phyloP scores from a whole-genome alignment of 1,140 invertebrate genomes.

The Drosophila pseudoananassae region DNA sequence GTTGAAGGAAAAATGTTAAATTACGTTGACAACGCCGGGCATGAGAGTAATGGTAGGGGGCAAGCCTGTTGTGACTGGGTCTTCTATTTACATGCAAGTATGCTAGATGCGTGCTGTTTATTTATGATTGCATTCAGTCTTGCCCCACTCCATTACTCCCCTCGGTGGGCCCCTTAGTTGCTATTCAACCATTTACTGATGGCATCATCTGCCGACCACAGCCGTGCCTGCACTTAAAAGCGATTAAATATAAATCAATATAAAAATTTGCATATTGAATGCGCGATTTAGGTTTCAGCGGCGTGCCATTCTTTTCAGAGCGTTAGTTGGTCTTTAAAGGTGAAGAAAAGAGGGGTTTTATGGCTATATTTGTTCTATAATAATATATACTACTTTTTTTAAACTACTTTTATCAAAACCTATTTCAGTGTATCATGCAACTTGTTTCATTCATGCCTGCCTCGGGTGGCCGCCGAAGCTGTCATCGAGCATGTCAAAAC shows the following conservation, averaged over 20 bases:
- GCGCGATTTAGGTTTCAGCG: slow-evolving; percentile 6
- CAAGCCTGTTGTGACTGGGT: slow-evolving; percentile 26
- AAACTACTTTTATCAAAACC: not conserved
- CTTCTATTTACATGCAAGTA: slow-evolving; percentile 67
- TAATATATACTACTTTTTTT: too few relatives aligned
- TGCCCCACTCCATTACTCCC: not conserved
- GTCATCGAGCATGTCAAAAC: slow-evolving; percentile 83
- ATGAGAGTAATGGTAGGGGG: not conserved
- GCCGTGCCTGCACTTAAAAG: slow-evolving; percentile 65
- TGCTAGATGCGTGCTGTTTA: slow-evolving; percentile 77
- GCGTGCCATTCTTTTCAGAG: not conserved
- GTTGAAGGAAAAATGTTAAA: slow-evolving; percentile 81
- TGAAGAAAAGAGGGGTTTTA: not conserved
- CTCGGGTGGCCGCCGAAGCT: slow-evolving; percentile 32
- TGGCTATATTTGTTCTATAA: too few relatives aligned
- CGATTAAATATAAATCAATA: slow-evolving; percentile 83
- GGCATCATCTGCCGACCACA: slow-evolving; percentile 31
- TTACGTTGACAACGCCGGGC: slow-evolving; percentile 62
- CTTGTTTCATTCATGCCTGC: slow-evolving; percentile 4
- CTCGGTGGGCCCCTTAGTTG: not conserved
- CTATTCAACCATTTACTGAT: slow-evolving; percentile 3
- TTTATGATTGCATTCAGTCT: slow-evolving; percentile 66
- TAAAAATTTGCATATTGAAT: slow-evolving; percentile 78
- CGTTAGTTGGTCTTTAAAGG: slow-evolving; percentile 5
- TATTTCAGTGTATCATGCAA: slow-evolving; percentile 29